These are phyloP conservation scores for Amphipoea lucens DNA, from an alignment of 2,888 invertebrate genomes.

Conservation along the genomic window DNA sequence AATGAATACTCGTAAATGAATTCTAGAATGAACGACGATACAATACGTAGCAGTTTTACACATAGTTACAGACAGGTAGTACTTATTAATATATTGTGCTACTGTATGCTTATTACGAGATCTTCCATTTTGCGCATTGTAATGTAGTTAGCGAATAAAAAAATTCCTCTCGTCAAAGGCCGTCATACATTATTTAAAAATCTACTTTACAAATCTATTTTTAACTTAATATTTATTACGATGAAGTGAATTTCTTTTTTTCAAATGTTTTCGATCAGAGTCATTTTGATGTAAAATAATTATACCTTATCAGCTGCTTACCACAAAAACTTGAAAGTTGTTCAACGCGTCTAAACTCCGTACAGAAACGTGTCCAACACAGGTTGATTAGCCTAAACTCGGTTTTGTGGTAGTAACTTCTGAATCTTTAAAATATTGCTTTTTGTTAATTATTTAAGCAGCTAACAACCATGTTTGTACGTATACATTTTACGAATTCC, in stretches of 20 bases:
- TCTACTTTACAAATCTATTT: neutral
- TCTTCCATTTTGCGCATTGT: constrained; percentile 16
- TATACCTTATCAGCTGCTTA: neutral
- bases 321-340: neutral
- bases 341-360: neutral
- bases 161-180: neutral
- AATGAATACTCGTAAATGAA: constrained; percentile 32
- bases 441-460: neutral
- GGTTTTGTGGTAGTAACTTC: neutral
- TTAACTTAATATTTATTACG: neutral
- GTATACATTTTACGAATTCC: neutral
- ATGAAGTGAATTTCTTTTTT: neutral
- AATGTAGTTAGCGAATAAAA: constrained; percentile 7
- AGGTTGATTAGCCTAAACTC: neutral
- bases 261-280: neutral
- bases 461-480: neutral
- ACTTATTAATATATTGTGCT: constrained; percentile 18
- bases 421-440: constrained; percentile 7
- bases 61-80: neutral
- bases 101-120: constrained; percentile 14
- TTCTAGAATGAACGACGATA: constrained; percentile 11
- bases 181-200: neutral
- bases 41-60: constrained; percentile 24
- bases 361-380: neutral
- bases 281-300: constrained; percentile 13